A percentile compares a stretch with the other conserved stretches of the same genome.
Evolutionary conservation across 2,797 vertebrate genomes (phyloP).

Genomic region (Lacerta viridis): DNA sequence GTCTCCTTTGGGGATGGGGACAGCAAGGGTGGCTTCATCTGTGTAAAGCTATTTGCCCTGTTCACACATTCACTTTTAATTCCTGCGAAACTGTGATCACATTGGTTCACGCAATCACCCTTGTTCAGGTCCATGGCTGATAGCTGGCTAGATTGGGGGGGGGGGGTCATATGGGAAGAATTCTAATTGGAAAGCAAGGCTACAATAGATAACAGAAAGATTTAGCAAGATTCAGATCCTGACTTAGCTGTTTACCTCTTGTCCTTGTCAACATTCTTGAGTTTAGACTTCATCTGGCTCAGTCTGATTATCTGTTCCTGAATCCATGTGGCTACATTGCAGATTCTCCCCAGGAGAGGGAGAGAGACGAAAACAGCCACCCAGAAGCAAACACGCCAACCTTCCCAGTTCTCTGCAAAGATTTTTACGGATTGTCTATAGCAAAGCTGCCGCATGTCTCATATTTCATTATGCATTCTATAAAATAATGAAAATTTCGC

Average conservation of each 20-base stretch:
- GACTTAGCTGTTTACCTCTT: background rate
- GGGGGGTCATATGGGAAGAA: background rate
- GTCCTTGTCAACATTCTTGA: background rate
- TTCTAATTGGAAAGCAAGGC: background rate
- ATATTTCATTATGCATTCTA: background rate
- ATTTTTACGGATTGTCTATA: background rate
- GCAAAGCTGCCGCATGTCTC: background rate
- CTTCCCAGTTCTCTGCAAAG: background rate
- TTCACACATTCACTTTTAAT: background rate
- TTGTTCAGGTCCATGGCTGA: background rate
- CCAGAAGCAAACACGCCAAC: background rate
- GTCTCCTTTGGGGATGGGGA: too few relatives aligned
- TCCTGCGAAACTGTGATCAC: background rate
- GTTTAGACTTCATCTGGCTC: background rate
- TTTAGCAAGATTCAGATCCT: background rate
- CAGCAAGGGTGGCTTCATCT: too few relatives aligned
- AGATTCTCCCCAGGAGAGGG: background rate
- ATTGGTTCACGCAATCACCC: background rate
- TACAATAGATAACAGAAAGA: background rate
- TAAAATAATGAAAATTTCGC: background rate
- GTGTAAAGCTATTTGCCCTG: too few relatives aligned
- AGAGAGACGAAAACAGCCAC: background rate
- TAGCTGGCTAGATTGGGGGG: too few relatives aligned
- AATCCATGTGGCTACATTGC: background rate
- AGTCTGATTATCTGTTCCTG: background rate